Percentiles rank a stretch among this genome's conserved stretches.
Conservation (phyloP, 2,888 invertebrate genomes). For the Coenonympha glycerion region DNA sequence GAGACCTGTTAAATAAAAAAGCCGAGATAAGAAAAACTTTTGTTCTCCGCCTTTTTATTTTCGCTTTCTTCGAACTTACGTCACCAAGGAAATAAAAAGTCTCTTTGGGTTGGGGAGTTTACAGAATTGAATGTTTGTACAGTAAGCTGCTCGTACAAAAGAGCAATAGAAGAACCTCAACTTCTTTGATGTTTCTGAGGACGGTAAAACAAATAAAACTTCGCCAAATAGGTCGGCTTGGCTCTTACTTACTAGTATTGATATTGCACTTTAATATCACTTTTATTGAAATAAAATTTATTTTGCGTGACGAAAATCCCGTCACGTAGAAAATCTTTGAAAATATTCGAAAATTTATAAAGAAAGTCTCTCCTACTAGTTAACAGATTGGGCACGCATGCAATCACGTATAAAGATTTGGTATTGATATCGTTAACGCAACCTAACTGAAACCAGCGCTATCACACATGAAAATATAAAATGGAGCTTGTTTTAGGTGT, state of each 20-base stretch:
- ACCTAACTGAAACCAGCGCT: no score
- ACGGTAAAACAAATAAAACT: neutral
- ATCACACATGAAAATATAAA: no score
- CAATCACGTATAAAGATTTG: no score
- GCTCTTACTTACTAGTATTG: neutral
- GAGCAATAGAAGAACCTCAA: neutral
- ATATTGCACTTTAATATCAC: neutral
- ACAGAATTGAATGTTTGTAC: slow-evolving; percentile 11
- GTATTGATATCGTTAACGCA: no score
- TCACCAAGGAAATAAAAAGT: slow-evolving; percentile 19
- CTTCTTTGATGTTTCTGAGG: neutral
- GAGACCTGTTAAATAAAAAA: neutral
- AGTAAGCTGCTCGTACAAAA: slow-evolving; percentile 2
- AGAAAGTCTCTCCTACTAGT: no score
- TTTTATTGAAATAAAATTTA: no score
- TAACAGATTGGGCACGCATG: no score
- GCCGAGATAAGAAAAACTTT: slow-evolving; percentile 6
- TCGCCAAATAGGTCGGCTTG: neutral
- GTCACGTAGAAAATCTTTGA: no score
- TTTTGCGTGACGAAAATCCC: no score
- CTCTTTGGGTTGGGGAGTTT: slow-evolving; percentile 6
- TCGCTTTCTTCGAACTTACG: slow-evolving; percentile 14
- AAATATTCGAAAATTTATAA: no score
- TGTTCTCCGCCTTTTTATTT: slow-evolving; percentile 11
- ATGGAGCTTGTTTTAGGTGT: no score